Evolutionary conservation across 2,888 invertebrate genomes (phyloP).

Genomic region (Crossocerus cetratus): DNA sequence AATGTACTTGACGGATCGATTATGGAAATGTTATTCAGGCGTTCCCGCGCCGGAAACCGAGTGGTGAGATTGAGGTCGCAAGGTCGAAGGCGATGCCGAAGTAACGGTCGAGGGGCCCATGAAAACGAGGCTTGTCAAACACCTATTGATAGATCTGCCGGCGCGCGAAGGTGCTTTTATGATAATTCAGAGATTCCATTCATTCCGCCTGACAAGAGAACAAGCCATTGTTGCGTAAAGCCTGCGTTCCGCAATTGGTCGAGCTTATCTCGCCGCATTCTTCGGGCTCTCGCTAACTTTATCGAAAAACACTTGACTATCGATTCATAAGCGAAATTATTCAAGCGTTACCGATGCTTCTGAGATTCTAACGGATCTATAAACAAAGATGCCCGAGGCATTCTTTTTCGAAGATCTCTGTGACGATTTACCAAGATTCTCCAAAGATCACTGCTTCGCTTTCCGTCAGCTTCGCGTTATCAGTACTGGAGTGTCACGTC

Average conservation of each 20-base stretch:
- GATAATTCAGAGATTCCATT: constrained; percentile 45
- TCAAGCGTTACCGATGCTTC: neutral
- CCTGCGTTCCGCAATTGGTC: constrained; percentile 11
- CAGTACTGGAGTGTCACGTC: constrained; percentile 33
- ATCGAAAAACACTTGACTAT: neutral
- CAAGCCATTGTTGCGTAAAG: constrained; percentile 33
- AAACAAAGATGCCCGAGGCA: neutral
- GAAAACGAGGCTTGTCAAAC: constrained; percentile 15
- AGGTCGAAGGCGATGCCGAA: constrained; percentile 53
- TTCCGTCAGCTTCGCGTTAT: constrained; percentile 52
- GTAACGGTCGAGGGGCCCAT: constrained; percentile 60
- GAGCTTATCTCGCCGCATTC: constrained; percentile 17
- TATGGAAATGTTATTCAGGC: neutral
- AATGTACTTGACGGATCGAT: too few species aligned
- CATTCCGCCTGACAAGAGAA: constrained; percentile 38
- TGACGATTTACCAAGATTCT: too few species aligned
- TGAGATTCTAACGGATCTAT: too few species aligned
- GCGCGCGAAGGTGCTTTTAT: constrained; percentile 17
- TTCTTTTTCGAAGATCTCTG: neutral
- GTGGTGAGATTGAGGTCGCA: constrained; percentile 51
- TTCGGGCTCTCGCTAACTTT: constrained; percentile 2
- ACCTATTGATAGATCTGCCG: constrained; percentile 23
- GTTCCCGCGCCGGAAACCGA: too few species aligned
- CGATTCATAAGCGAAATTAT: constrained; percentile 13
- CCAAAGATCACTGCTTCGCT: constrained; percentile 38